A percentile compares a stretch with the other conserved stretches of the same genome.
phyloP scores from a whole-genome alignment of 2,888 invertebrate species.

The Amphiduros pacificus region DNA sequence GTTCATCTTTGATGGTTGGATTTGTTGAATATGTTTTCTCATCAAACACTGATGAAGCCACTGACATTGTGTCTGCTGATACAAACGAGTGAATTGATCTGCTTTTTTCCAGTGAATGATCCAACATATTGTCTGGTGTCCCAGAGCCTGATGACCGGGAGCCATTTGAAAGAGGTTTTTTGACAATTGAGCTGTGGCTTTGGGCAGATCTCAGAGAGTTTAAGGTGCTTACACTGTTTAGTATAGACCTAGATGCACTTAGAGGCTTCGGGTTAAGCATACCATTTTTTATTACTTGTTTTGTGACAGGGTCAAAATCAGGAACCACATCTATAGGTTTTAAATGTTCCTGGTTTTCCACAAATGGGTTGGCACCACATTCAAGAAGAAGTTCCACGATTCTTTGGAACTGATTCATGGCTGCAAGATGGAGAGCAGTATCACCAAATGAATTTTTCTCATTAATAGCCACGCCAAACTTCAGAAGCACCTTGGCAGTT shows the following conservation, averaged over 20 bases:
- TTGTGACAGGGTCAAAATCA: constrained; percentile 32
- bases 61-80: constrained; percentile 11
- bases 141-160: background rate
- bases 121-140: background rate
- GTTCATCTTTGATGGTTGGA: background rate
- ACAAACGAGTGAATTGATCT: background rate
- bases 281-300: constrained; percentile 33
- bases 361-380: constrained; percentile 35
- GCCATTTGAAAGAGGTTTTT: background rate
- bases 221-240: background rate
- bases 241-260: constrained; percentile 12
- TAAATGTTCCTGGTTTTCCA: constrained; percentile 32
- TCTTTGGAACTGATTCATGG: constrained; percentile 32
- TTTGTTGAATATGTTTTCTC: constrained; percentile 1
- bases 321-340: constrained; percentile 35
- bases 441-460: constrained; percentile 33
- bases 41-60: constrained; percentile 17
- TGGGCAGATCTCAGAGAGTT: background rate
- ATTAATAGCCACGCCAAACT: constrained; percentile 29
- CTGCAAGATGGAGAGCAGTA: constrained; percentile 35
- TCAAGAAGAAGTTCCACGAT: constrained; percentile 34
- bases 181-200: background rate
- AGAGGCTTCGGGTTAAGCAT: constrained; percentile 29
- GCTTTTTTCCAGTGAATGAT: background rate
- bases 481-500: constrained; percentile 31